Evolutionary conservation across 2,113 vertebrate species (phyloP).

Genomic region (Indicator maculatus): DNA sequence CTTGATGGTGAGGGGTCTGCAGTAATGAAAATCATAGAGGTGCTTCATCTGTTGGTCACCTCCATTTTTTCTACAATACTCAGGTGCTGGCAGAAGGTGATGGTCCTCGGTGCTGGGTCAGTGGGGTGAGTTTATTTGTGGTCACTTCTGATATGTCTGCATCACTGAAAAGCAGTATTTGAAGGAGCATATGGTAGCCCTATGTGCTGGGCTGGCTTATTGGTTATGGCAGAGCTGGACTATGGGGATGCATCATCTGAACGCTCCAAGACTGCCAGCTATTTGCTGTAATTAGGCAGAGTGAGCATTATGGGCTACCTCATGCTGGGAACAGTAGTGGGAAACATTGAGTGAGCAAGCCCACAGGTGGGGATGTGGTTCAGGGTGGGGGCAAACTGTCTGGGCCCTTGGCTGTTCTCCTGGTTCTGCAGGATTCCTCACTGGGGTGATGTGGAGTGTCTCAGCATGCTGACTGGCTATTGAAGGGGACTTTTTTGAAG

Average conservation of each 20-base stretch:
- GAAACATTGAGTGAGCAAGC: rapidly evolving
- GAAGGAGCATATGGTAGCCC: neutral
- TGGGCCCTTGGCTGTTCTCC: neutral
- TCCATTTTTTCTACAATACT: neutral
- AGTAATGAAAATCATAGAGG: neutral
- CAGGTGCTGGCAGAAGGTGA: rapidly evolving
- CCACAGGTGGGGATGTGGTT: rapidly evolving
- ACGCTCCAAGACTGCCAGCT: neutral
- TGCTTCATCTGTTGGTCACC: neutral
- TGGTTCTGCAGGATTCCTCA: rapidly evolving
- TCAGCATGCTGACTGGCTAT: rapidly evolving
- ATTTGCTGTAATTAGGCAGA: neutral
- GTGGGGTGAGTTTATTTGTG: neutral
- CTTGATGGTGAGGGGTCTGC: rapidly evolving
- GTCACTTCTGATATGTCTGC: neutral
- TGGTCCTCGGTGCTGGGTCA: rapidly evolving
- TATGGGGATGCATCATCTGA: neutral
- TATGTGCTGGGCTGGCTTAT: neutral
- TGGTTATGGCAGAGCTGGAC: neutral
- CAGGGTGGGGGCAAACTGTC: rapidly evolving
- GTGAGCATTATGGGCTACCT: neutral
- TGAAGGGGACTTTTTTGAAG: neutral
- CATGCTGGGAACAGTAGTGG: rapidly evolving
- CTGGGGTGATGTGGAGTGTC: neutral
- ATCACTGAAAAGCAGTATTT: neutral